Conservation (phyloP, 2,888 invertebrate species). For the Nephrotoma flavescens region DNA sequence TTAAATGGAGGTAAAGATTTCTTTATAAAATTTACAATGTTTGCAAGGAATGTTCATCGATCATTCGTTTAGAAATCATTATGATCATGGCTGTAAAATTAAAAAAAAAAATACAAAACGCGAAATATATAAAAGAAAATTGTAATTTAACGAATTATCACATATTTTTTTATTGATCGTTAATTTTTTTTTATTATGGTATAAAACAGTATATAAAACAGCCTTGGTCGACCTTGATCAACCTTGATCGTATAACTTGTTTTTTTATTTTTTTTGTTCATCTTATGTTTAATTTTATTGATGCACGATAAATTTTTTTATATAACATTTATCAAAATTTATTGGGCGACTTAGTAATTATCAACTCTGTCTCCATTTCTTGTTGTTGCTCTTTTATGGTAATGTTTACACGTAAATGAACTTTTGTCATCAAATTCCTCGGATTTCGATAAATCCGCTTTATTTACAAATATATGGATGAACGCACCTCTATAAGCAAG, state of each 20-base stretch:
- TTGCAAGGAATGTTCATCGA: not conserved
- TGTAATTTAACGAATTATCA: not conserved
- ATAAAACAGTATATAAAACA: not conserved
- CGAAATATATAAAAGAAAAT: not conserved
- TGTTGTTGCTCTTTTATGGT: not conserved
- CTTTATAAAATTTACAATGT: not conserved
- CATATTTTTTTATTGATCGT: not conserved
- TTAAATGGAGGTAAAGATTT: not conserved
- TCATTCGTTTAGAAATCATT: not conserved
- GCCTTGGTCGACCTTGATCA: not conserved
- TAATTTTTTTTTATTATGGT: not conserved
- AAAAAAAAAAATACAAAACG: not conserved
- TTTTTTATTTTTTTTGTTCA: not conserved
- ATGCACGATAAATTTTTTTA: not conserved
- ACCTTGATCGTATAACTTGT: not conserved
- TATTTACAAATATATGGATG: too few relatives aligned
- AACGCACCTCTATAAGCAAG: too few relatives aligned
- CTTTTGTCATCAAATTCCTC: not conserved
- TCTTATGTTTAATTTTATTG: not conserved
- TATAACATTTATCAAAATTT: not conserved
- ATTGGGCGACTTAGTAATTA: not conserved
- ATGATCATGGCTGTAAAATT: not conserved
- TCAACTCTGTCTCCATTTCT: not conserved
- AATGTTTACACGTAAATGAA: not conserved
- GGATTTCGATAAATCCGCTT: too few relatives aligned